Base-by-base conservation (phyloP, 2,113 vertebrate genomes). In the Sylvietta virens region DNA sequence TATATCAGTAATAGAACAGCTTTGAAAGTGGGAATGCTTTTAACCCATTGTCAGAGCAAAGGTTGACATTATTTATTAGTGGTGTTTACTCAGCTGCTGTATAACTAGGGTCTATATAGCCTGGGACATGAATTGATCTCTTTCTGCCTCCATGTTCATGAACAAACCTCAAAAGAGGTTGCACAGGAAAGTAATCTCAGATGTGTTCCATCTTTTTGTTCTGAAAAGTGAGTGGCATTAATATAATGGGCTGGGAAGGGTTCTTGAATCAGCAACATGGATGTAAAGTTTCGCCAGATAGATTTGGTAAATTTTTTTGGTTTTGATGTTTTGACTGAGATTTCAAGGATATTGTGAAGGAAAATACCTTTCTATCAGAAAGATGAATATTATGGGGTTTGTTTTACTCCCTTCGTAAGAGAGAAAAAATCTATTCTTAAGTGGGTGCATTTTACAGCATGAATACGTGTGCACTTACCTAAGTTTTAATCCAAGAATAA, bases 391-490 rank as follows among this genome's bases (percentile, higher is more conserved):
- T 9, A 9, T 57, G 31, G 20, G 2, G 3, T 61, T 88, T 83
- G 42, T 65, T 90, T 40, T 57, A 26, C 4, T 33, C 3, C 1
- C 6, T 87, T 66, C 17, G 9, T 50, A 70, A 20, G 19, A 58
- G 26, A n/a, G 35, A 15, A 60, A 70, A 48, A 22, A 0, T 7
- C 17, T 76, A 7, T 60, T 35, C 37, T 64, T 31, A 48, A 40
- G 13, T 33, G 27, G 16, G 14, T 48, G 11, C 47, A 30, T 81
- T 66, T 81, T 56, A 58, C 23, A 81, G 23, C 20, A 16, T 27
- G 44, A 4, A 7, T 23, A 11, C 28, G 26, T 12, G 13, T 1
- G 0, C 15, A 31, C 8, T 42, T 23, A 18, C 2, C 0, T 14
- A 23, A 67, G 4, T 47, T 67, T 57, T 48, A 74, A 76, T 81